Conservation (phyloP, 2,888 invertebrate genomes). For the Calameuta filiformis region DNA sequence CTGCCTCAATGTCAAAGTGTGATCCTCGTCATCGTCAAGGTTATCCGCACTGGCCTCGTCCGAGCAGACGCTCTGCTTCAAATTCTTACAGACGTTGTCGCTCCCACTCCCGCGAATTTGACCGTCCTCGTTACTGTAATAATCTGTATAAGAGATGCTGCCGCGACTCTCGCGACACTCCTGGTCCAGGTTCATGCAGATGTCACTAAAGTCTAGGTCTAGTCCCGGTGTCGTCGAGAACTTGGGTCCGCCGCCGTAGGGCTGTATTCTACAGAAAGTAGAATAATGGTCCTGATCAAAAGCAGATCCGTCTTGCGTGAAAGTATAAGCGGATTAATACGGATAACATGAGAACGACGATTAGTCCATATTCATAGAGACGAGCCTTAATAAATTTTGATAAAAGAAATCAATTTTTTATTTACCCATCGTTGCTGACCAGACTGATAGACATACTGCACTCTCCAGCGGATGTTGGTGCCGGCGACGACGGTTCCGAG, state of each 20-base stretch:
- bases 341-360: not conserved
- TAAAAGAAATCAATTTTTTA: conserved; percentile 16
- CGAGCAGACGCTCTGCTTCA: not conserved
- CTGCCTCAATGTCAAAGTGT: conserved; percentile 59
- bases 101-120: conserved; percentile 51
- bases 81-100: conserved; percentile 32
- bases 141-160: conserved; percentile 64
- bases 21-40: conserved; percentile 62
- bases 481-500: conserved; percentile 86
- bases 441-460: conserved; percentile 75
- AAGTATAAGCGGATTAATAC: not conserved
- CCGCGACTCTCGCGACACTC: conserved; percentile 59
- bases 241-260: conserved; percentile 65
- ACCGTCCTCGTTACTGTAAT: conserved; percentile 63
- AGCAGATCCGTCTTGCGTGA: not conserved
- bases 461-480: conserved; percentile 68
- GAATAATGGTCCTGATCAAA: not conserved
- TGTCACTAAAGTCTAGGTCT: conserved; percentile 68
- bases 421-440: conserved; percentile 74
- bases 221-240: conserved; percentile 69
- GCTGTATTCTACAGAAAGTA: conserved; percentile 39
- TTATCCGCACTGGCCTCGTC: conserved; percentile 14
- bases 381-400: not conserved
- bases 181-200: conserved; percentile 52
- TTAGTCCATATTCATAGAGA: not conserved